Evolutionary conservation across 2,797 vertebrate genomes (phyloP).

Genomic region (Euthynnus affinis): DNA sequence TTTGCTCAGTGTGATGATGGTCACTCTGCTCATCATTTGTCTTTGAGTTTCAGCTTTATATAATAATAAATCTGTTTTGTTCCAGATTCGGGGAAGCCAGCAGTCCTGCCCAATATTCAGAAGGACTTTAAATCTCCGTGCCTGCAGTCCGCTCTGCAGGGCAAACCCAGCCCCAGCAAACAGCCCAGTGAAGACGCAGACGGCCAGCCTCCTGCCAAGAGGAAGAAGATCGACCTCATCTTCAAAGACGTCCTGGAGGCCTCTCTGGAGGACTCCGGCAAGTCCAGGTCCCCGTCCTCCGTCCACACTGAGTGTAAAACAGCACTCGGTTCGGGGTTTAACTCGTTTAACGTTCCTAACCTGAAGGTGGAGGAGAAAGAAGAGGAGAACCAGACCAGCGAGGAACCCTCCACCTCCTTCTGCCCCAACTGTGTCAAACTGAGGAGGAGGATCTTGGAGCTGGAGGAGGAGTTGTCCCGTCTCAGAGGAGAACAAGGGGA

Average conservation of each 20-base stretch:
- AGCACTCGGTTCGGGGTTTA: slow-evolving; percentile 66
- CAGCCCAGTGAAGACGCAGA: slow-evolving; percentile 88
- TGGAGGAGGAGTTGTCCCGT: slow-evolving; percentile 93
- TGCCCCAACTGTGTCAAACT: slow-evolving; percentile 96
- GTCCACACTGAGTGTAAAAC: slow-evolving; percentile 84
- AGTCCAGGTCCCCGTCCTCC: slow-evolving; percentile 80
- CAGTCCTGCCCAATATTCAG: slow-evolving; percentile 7
- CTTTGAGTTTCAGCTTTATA: background rate
- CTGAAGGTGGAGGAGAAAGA: slow-evolving; percentile 90
- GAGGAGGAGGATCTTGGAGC: slow-evolving; percentile 93
- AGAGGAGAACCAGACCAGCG: slow-evolving; percentile 78
- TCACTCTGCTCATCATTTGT: background rate
- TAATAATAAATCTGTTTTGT: slow-evolving; percentile 26
- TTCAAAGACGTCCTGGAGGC: slow-evolving; percentile 96
- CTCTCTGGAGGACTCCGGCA: slow-evolving; percentile 88
- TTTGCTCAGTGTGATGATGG: background rate
- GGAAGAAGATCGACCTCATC: slow-evolving; percentile 96
- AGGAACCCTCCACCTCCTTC: slow-evolving; percentile 93
- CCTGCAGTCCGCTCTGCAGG: slow-evolving; percentile 81
- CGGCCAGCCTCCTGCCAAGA: slow-evolving; percentile 90
- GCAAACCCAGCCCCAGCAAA: slow-evolving; percentile 86
- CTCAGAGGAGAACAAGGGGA: slow-evolving; percentile 87
- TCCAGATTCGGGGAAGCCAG: slow-evolving; percentile 73
- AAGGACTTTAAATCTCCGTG: slow-evolving; percentile 80
- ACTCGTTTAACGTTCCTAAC: slow-evolving; percentile 75